Percentiles rank a stretch among this genome's conserved stretches.
Conservation (phyloP, 1,140 invertebrate genomes). For the Chionoecetes opilio region DNA sequence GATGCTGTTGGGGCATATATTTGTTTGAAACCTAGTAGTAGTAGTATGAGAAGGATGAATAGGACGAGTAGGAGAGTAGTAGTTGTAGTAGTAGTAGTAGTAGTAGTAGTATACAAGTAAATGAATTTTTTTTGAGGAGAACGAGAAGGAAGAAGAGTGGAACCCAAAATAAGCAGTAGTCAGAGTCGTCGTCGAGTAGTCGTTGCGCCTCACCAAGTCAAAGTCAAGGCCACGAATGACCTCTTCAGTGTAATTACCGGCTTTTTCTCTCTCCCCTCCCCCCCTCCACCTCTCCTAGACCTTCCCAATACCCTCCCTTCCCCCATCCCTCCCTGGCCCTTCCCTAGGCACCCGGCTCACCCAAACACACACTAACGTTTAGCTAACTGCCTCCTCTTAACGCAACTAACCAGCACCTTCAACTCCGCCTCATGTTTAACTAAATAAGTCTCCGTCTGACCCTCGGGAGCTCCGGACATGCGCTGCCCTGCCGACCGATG, state of each 20-base stretch:
- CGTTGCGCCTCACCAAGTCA: neutral
- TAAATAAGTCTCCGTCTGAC: conserved; percentile 56
- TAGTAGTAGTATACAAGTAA: no score
- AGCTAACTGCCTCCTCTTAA: conserved; percentile 73
- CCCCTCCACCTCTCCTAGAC: neutral
- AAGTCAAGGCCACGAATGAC: neutral
- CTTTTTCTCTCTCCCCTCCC: neutral
- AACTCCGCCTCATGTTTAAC: conserved; percentile 68
- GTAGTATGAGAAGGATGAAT: no score
- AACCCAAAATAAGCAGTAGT: no score
- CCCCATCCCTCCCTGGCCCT: no score
- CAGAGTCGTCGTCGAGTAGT: no score
- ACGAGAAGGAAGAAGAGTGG: no score
- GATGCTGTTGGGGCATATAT: no score
- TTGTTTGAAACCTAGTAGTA: no score
- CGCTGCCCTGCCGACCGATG: neutral
- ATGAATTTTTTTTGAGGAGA: no score
- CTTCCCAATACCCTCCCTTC: neutral
- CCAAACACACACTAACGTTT: conserved; percentile 72
- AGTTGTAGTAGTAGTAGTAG: no score
- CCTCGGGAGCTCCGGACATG: neutral
- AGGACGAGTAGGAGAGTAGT: no score
- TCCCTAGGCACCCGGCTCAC: conserved; percentile 62
- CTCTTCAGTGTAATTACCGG: neutral
- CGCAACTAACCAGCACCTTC: conserved; percentile 68